phyloP scores from a whole-genome alignment of 2,113 vertebrate species.

The Corydoras sp. region DNA sequence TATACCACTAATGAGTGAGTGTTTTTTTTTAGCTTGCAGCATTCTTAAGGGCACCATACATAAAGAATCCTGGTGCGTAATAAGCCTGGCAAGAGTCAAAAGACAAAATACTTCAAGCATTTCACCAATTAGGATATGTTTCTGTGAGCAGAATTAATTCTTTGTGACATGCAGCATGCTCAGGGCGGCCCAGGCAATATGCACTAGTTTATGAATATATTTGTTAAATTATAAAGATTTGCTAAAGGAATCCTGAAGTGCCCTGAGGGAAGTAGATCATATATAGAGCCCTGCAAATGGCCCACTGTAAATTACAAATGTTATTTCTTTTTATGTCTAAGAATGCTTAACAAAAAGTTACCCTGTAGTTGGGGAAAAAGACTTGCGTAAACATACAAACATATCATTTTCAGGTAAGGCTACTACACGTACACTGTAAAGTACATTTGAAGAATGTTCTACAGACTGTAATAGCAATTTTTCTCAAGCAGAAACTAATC shows the following conservation, averaged over 20 bases:
- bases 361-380: neutral
- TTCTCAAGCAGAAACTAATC: neutral
- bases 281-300: slow-evolving; percentile 19
- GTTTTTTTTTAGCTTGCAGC: slow-evolving; percentile 45
- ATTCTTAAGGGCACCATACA: slow-evolving; percentile 45
- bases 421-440: neutral
- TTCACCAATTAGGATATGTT: slow-evolving; percentile 54
- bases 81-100: slow-evolving; percentile 39
- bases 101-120: slow-evolving; percentile 36
- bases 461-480: neutral
- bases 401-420: neutral
- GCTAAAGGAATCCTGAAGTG: slow-evolving; percentile 26
- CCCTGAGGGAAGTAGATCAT: slow-evolving; percentile 41
- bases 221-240: slow-evolving; percentile 48
- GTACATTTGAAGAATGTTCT: too few species aligned
- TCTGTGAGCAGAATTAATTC: slow-evolving; percentile 47
- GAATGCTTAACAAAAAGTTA: slow-evolving; percentile 5
- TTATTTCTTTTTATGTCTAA: neutral
- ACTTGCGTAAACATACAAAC: neutral
- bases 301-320: slow-evolving; percentile 20
- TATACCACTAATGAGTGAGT: slow-evolving; percentile 55
- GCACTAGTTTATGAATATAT: slow-evolving; percentile 44
- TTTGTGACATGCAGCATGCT: slow-evolving; percentile 52
- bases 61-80: slow-evolving; percentile 37
- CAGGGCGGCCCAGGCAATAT: slow-evolving; percentile 30